phyloP scores from a whole-genome alignment of 2,113 vertebrate species.

The Campylomormyrus numenius region DNA sequence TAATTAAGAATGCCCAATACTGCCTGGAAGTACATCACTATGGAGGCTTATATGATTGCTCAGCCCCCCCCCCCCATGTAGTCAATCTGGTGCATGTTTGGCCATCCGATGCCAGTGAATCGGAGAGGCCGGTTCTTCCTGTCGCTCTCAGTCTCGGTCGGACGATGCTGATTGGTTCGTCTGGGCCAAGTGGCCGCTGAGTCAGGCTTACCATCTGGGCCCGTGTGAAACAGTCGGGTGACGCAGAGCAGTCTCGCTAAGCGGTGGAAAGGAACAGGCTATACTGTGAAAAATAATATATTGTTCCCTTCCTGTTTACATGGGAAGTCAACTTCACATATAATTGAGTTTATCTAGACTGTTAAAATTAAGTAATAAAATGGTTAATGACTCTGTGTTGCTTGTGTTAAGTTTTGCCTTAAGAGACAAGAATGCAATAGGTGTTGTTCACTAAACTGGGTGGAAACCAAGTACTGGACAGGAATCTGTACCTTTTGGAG shows the following conservation, averaged over 20 bases:
- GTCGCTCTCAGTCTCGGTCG: background rate
- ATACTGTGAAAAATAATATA: conserved; percentile 63
- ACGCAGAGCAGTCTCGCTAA: conserved; percentile 23
- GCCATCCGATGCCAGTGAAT: background rate
- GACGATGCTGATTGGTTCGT: background rate
- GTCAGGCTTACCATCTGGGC: background rate
- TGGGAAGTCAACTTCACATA: conserved; percentile 54
- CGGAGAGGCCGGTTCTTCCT: background rate
- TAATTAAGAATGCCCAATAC: background rate
- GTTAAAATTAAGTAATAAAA: conserved; percentile 65
- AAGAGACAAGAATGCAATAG: background rate
- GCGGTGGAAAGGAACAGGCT: conserved; percentile 49
- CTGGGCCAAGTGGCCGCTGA: background rate
- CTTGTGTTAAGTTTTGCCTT: conserved; percentile 2
- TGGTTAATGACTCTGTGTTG: conserved; percentile 4
- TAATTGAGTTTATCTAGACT: conserved; percentile 66
- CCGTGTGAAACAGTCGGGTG: background rate
- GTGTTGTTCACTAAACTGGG: background rate
- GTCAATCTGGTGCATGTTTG: background rate
- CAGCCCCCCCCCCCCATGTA: background rate
- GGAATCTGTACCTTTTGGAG: background rate
- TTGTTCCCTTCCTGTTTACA: conserved; percentile 57
- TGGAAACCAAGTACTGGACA: background rate
- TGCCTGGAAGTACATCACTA: background rate
- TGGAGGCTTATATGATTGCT: background rate